Conservation (phyloP, 2,113 vertebrate genomes). For the Clupea harengus region DNA sequence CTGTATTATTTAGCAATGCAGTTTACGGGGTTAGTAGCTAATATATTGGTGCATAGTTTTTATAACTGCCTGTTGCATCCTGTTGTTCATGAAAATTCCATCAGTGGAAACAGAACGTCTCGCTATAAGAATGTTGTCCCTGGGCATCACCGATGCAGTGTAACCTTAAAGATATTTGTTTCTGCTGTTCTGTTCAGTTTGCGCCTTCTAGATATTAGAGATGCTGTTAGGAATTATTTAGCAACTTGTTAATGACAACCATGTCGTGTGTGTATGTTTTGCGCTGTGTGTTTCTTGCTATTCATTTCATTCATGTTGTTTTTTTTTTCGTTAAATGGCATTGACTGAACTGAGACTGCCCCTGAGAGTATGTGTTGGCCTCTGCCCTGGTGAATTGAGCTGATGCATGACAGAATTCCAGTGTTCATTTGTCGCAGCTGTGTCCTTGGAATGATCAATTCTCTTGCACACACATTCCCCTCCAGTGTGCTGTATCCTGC, state of each 20-base stretch:
- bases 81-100: not conserved
- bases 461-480: slow-evolving; percentile 25
- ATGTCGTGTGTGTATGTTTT: not conserved
- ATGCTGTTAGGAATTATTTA: not conserved
- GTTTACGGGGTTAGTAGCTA: not conserved
- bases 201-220: not conserved
- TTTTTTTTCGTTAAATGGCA: not conserved
- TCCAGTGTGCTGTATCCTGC: slow-evolving; percentile 29
- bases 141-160: not conserved
- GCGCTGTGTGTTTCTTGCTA: not conserved
- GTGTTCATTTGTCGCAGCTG: slow-evolving; percentile 40
- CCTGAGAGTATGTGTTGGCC: slow-evolving; percentile 5
- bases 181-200: not conserved
- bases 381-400: slow-evolving; percentile 31
- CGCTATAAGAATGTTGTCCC: not conserved
- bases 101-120: not conserved
- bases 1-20: not conserved
- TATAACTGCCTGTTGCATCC: slow-evolving; percentile 14
- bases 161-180: too few relatives aligned
- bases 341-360: slow-evolving; percentile 7
- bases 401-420: slow-evolving; percentile 43
- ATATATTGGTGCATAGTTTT: slow-evolving; percentile 4
- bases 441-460: slow-evolving; percentile 45
- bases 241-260: not conserved
- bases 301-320: not conserved